Conservation (phyloP, 35 echinoderm and acorn worm genomes). For the Hemicentrotus pulcherrimus region DNA sequence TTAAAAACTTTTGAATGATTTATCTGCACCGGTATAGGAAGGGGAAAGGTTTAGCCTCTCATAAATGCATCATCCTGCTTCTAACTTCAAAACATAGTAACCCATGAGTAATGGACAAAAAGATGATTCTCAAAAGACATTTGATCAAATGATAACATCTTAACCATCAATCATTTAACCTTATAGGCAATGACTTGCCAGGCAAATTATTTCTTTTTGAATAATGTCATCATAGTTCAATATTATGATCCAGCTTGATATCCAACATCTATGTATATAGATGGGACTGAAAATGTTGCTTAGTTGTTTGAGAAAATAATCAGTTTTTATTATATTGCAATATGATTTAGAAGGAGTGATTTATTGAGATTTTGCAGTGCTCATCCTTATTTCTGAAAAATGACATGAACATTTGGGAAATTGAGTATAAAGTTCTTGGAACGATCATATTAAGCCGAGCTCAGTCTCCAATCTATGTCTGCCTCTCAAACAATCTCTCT, state of each 20-base stretch:
- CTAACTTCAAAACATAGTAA: neutral
- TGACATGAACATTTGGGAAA: neutral
- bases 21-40: neutral
- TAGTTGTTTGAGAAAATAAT: neutral
- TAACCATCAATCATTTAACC: neutral
- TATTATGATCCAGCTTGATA: neutral
- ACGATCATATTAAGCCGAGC: neutral
- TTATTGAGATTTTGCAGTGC: neutral
- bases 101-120: neutral
- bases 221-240: neutral
- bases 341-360: neutral
- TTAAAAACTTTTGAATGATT: neutral
- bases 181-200: neutral
- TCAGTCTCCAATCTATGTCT: neutral
- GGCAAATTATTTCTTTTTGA: neutral
- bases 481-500: neutral
- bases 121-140: neutral
- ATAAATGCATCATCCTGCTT: neutral
- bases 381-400: neutral
- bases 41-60: neutral
- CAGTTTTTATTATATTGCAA: neutral
- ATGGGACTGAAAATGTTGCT: neutral
- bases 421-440: neutral
- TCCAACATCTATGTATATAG: neutral
- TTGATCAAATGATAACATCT: neutral